Base-by-base conservation (phyloP, 2,113 vertebrate species). In the Murina feae region DNA sequence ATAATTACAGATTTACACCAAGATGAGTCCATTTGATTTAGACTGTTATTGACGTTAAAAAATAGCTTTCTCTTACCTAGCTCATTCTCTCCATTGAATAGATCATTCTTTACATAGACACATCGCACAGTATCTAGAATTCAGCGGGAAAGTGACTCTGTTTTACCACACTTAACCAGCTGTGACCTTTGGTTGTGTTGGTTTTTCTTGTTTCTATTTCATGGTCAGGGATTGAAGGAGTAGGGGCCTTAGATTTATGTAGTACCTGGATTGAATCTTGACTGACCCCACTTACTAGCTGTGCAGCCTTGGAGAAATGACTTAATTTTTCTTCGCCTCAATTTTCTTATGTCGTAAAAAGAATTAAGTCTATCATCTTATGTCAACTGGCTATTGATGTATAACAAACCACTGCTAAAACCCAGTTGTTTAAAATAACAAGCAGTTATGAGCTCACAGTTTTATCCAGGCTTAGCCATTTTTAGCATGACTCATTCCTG, bases 111-210 rank as follows among this genome's bases (percentile, higher is more conserved):
- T 79, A 47, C 37, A 47, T 18, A 47, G 3, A 60, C 23, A n/a
- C 9, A 13, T 83, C 6, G 47, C n/a, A 78, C 20, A 28, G 44
- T 42, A 63, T 23, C 32, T 20, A 51, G 35, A 89, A 90, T 80
- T 53, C 37, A 72, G 69, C 25, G 32, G 72, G 80, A 39, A 74
- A 72, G 11, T 5, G 20, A 72, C 16, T 51, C 53, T 44, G 37
- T 76, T 69, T 92, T 71, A 65, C 84, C 94, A 92, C 76, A 47
- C 97, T 96, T 93, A 96, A 97, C 79, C 23, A 75, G 51, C 12
- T 85, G 49, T 63, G 94, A 25, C 92, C 93, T 89, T 78, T 65
- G n/a, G 18, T 53, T 86, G 53, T 35, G 32, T 88, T 95, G 60
- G 66, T 91, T 95, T 75, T 94, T 92, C 81, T 94, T 47, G 0